phyloP scores from a whole-genome alignment of 2,888 invertebrate genomes.

The Gasteruption jaculator region DNA sequence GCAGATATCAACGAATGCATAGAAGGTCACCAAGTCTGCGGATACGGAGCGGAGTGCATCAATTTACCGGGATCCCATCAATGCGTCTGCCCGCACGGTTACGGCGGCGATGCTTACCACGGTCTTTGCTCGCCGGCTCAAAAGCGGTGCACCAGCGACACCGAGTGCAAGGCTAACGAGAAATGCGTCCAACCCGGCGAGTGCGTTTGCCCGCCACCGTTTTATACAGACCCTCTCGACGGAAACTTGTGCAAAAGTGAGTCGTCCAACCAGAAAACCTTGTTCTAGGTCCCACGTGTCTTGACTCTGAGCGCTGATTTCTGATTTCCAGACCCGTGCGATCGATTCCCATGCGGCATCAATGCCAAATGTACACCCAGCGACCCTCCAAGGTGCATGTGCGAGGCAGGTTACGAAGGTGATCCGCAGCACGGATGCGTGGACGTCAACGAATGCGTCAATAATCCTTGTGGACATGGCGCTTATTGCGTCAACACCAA shows the following conservation, averaged over 20 bases:
- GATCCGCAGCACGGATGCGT: slow-evolving; percentile 80
- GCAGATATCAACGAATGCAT: slow-evolving; percentile 78
- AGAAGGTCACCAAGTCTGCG: slow-evolving; percentile 73
- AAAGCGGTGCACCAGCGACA: slow-evolving; percentile 75
- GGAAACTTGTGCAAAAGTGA: slow-evolving; percentile 81
- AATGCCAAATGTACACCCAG: slow-evolving; percentile 86
- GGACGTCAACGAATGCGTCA: slow-evolving; percentile 82
- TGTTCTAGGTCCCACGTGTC: not conserved
- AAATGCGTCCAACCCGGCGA: slow-evolving; percentile 89
- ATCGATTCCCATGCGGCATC: slow-evolving; percentile 83
- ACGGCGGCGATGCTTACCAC: slow-evolving; percentile 76
- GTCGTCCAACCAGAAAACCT: slow-evolving; percentile 19
- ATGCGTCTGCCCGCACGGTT: slow-evolving; percentile 78
- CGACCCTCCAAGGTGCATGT: slow-evolving; percentile 86
- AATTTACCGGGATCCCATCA: slow-evolving; percentile 75
- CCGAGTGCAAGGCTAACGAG: slow-evolving; percentile 81
- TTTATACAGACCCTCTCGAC: slow-evolving; percentile 77
- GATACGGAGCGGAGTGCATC: slow-evolving; percentile 81
- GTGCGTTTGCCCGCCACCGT: slow-evolving; percentile 88
- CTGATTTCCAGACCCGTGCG: slow-evolving; percentile 65
- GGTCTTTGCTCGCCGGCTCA: slow-evolving; percentile 80
- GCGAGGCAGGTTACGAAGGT: slow-evolving; percentile 81
- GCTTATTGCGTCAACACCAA: slow-evolving; percentile 84
- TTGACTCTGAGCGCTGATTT: no score
- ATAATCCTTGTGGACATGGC: slow-evolving; percentile 81